Evolutionary conservation across 2,797 vertebrate species (phyloP).

Genomic region (Coregonus ussuriensis): DNA sequence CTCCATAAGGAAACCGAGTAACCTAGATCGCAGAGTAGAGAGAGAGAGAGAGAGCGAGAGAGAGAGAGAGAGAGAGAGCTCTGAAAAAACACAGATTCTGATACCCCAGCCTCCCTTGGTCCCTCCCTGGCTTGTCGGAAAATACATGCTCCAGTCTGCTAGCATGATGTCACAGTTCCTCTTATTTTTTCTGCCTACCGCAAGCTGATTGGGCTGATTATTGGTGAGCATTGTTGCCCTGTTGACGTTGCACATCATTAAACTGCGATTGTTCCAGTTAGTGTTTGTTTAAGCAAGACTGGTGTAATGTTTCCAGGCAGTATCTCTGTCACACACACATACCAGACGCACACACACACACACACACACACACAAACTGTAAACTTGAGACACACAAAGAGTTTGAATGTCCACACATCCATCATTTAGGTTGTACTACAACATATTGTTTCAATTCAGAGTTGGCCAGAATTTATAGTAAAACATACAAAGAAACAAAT

Average conservation of each 20-base stretch:
- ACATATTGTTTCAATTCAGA: conserved; percentile 37
- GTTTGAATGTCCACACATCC: conserved; percentile 29
- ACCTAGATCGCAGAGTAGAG: conserved; percentile 71
- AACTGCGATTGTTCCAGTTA: conserved; percentile 67
- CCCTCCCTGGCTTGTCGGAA: background rate
- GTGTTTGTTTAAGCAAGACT: conserved; percentile 67
- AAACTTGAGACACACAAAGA: background rate
- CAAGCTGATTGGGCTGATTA: conserved; percentile 66
- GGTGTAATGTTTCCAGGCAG: conserved; percentile 62
- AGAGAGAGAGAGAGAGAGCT: background rate
- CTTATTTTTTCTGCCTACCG: conserved; percentile 28
- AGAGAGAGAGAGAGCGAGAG: too few species aligned
- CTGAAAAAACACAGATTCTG: conserved; percentile 14
- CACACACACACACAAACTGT: conserved; percentile 17
- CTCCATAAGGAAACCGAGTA: conserved; percentile 79
- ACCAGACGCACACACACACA: conserved; percentile 24
- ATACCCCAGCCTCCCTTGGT: conserved; percentile 24
- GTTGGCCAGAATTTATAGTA: conserved; percentile 10
- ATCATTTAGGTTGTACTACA: conserved; percentile 38
- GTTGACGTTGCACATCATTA: conserved; percentile 71
- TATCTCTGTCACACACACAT: conserved; percentile 37
- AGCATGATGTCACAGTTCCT: conserved; percentile 58
- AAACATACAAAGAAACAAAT: conserved; percentile 12
- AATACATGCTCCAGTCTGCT: conserved; percentile 25
- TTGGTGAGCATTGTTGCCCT: conserved; percentile 61